Percentiles rank a stretch among this genome's conserved stretches.
Evolutionary conservation across 2,797 vertebrate genomes (phyloP).

Genomic region (Heteromormyrus szaboi): DNA sequence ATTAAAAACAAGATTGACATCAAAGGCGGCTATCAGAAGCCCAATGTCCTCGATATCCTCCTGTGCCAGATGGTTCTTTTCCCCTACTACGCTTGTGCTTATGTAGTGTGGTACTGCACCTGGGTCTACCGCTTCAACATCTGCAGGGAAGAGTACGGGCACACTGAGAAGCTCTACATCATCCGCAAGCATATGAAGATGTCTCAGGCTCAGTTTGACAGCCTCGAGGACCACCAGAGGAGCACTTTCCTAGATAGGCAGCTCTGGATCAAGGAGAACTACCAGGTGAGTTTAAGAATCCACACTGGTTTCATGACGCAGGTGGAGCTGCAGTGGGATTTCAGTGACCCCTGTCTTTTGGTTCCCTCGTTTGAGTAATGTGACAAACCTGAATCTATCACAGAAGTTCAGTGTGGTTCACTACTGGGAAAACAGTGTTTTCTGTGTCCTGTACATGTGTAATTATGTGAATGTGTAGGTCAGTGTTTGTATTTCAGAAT

Average conservation of each 20-base stretch:
- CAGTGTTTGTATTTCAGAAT: not conserved
- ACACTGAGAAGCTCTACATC: slow-evolving; percentile 83
- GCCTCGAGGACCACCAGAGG: slow-evolving; percentile 73
- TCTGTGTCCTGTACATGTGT: not conserved
- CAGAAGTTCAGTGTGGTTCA: not conserved
- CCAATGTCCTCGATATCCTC: slow-evolving; percentile 82
- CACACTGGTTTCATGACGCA: not conserved
- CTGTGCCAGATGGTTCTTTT: slow-evolving; percentile 81
- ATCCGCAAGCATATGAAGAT: slow-evolving; percentile 88
- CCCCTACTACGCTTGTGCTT: slow-evolving; percentile 76
- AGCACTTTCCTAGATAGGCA: slow-evolving; percentile 74
- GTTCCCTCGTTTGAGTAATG: not conserved
- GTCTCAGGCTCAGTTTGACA: slow-evolving; percentile 90
- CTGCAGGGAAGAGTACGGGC: slow-evolving; percentile 81
- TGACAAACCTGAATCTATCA: not conserved
- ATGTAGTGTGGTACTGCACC: slow-evolving; percentile 72
- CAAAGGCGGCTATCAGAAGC: slow-evolving; percentile 94
- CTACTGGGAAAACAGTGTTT: not conserved
- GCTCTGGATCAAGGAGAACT: slow-evolving; percentile 87
- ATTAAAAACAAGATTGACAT: slow-evolving; percentile 98
- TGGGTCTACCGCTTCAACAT: slow-evolving; percentile 89
- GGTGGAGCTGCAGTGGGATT: not conserved
- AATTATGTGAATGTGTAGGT: not conserved
- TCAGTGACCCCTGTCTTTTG: not conserved
- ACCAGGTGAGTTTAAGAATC: slow-evolving; percentile 65